phyloP scores from a whole-genome alignment of 2,797 vertebrate genomes.

The Sebastolobus alascanus region DNA sequence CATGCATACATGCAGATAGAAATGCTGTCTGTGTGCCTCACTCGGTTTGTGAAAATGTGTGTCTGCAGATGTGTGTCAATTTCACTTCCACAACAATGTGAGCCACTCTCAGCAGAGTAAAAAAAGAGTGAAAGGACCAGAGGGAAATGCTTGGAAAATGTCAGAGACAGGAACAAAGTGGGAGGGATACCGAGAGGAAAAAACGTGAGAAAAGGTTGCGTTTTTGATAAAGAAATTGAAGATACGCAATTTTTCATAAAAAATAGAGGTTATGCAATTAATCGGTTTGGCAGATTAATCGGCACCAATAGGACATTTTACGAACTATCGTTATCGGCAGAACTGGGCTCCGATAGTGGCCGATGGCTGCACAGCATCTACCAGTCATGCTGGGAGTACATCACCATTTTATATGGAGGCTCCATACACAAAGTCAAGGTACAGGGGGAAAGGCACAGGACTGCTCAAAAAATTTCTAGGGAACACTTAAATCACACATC shows the following conservation, averaged over 20 bases:
- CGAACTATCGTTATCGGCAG: too few species aligned
- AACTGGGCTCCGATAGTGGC: too few species aligned
- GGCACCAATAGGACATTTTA: too few species aligned
- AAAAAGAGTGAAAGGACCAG: background rate
- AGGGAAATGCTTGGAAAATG: background rate
- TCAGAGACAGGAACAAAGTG: background rate
- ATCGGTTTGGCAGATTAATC: too few species aligned
- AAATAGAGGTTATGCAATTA: too few species aligned
- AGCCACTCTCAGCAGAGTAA: background rate
- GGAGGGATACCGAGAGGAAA: background rate
- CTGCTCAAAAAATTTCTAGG: too few species aligned
- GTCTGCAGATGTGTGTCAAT: background rate
- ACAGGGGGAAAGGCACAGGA: too few species aligned
- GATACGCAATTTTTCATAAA: background rate
- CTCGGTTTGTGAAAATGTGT: background rate
- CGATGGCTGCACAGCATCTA: too few species aligned
- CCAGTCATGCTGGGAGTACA: too few species aligned
- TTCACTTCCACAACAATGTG: background rate
- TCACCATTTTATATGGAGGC: too few species aligned
- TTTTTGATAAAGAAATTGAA: background rate
- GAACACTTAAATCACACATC: too few species aligned
- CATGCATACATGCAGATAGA: background rate
- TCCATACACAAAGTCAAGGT: too few species aligned
- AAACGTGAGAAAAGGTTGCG: background rate
- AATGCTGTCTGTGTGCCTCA: background rate